Conservation (phyloP, 2,888 invertebrate species). For the Phanerotoma sp. region DNA sequence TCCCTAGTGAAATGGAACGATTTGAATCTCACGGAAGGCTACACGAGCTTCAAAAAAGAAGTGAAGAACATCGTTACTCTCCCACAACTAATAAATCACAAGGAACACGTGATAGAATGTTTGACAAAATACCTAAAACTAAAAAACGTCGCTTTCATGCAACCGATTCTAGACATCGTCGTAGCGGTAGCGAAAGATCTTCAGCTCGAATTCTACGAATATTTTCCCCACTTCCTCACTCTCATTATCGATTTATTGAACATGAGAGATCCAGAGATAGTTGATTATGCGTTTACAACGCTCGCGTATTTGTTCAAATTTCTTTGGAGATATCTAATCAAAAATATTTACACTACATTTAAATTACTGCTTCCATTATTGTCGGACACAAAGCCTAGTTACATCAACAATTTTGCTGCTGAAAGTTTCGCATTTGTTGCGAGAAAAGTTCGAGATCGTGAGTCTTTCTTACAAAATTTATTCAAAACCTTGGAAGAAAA, state of each 20-base stretch:
- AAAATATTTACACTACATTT: conserved; percentile 74
- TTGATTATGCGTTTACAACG: conserved; percentile 85
- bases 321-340: conserved; percentile 79
- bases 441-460: conserved; percentile 80
- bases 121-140: conserved; percentile 73
- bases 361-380: conserved; percentile 74
- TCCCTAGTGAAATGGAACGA: conserved; percentile 87
- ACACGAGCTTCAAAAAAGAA: conserved; percentile 73
- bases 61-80: conserved; percentile 76
- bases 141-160: conserved; percentile 72
- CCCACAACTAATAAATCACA: conserved; percentile 79
- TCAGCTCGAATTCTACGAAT: conserved; percentile 83
- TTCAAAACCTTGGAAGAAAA: conserved; percentile 67
- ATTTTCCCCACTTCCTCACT: conserved; percentile 76
- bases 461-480: conserved; percentile 70
- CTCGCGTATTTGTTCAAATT: conserved; percentile 90
- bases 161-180: conserved; percentile 85
- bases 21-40: conserved; percentile 83
- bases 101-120: conserved; percentile 72
- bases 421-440: conserved; percentile 96
- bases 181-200: conserved; percentile 86
- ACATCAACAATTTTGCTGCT: conserved; percentile 90
- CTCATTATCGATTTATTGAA: conserved; percentile 71
- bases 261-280: conserved; percentile 77
- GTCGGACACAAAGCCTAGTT: conserved; percentile 74